A percentile compares a stretch with the other conserved stretches of the same genome.
phyloP scores from a whole-genome alignment of 2,888 invertebrate genomes.

The Lottia scabra region DNA sequence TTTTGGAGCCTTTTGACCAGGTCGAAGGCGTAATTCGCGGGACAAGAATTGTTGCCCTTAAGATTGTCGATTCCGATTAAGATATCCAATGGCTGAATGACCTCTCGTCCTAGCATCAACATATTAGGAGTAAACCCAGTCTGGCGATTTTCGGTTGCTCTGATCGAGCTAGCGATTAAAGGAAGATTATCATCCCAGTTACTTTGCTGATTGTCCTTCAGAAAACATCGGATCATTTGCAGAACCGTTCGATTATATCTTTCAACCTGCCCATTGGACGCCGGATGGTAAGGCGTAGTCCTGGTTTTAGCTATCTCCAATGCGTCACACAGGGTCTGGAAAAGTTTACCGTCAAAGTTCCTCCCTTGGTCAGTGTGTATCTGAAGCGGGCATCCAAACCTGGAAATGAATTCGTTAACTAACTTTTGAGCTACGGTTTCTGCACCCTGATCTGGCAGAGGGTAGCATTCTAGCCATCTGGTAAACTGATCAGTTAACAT shows the following conservation, averaged over 20 bases:
- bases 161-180: background rate
- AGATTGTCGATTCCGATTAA: background rate
- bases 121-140: constrained; percentile 9
- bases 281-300: constrained; percentile 29
- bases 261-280: constrained; percentile 24
- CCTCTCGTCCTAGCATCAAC: constrained; percentile 5
- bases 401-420: constrained; percentile 12
- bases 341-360: constrained; percentile 22
- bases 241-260: constrained; percentile 20
- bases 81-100: constrained; percentile 1
- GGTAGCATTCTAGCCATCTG: constrained; percentile 22
- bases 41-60: background rate
- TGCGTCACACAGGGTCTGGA: constrained; percentile 23
- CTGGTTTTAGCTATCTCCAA: constrained; percentile 24
- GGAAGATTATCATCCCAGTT: background rate
- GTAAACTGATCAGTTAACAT: constrained; percentile 5
- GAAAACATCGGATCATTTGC: constrained; percentile 22
- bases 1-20: background rate
- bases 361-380: constrained; percentile 29
- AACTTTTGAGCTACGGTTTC: constrained; percentile 13
- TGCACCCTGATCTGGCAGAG: constrained; percentile 24
- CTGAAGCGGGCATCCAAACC: constrained; percentile 30
- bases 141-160: background rate
- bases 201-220: too few relatives aligned
- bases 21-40: background rate